Conservation (phyloP, 2,113 vertebrate species). For the Tonatia bakeri region DNA sequence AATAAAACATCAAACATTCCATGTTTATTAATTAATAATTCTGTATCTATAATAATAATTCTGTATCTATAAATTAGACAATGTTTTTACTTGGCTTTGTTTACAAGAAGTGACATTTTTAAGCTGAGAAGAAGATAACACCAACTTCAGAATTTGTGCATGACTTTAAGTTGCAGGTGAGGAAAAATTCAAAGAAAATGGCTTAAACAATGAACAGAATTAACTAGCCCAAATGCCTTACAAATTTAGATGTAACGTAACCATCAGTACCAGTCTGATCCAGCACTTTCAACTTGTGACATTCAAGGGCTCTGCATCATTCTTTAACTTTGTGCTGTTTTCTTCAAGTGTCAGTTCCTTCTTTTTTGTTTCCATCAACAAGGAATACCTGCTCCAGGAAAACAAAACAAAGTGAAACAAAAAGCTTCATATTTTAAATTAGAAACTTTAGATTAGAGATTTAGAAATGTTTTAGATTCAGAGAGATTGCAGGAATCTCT, state of each 20-base stretch:
- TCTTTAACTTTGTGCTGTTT: not conserved
- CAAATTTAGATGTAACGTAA: not conserved
- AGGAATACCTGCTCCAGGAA: not conserved
- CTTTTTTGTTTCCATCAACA: not conserved
- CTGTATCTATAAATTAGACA: not conserved
- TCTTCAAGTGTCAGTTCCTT: not conserved
- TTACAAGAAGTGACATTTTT: not conserved
- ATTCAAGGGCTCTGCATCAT: not conserved
- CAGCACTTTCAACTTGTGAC: not conserved
- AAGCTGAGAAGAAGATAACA: not conserved
- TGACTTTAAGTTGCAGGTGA: not conserved
- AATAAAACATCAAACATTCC: constrained; percentile 44
- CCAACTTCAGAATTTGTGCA: not conserved
- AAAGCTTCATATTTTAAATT: too few species aligned
- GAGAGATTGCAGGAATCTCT: not conserved
- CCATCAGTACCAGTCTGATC: not conserved
- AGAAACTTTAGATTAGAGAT: too few species aligned
- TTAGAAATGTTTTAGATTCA: not conserved
- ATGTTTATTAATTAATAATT: constrained; percentile 13
- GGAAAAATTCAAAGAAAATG: not conserved
- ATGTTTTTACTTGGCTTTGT: not conserved
- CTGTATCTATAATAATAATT: not conserved
- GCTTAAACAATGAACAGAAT: not conserved
- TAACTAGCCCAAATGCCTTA: not conserved
- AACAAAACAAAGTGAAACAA: not conserved